Evolutionary conservation across 2,113 vertebrate genomes (phyloP), one percentile per base, ranked within the genome.

Genomic region (Nerophis lumbriciformis): DNA sequence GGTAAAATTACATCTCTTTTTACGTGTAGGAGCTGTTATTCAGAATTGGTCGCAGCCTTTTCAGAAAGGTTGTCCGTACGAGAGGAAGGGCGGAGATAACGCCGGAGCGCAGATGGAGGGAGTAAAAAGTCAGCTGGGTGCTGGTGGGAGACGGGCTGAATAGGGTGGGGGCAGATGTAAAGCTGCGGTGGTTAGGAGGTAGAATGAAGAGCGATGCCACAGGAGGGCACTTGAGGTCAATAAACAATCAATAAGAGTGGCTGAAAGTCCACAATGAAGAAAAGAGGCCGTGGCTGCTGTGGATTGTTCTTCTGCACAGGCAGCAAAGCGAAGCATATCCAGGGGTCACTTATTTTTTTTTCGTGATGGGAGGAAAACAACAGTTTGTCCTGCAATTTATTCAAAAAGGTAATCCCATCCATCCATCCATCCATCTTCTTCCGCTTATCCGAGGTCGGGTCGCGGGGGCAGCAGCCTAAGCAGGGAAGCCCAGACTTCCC

Each of bases 241-340:
- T 95, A 94, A 94, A 89, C 91, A 96, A 97, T 97, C 94, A 87
- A 97, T 95, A 94, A 78, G 83, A 78, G 92, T 92, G 93, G 94
- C 90, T 94, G 93, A 94, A 93, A 93, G 91, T 90, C 91, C 87
- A 93, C 87, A 64, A 61, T 71, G 88, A 92, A 93, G 92, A 93
- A 92, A 90, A 94, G 95, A 93, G 92, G 90, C 90, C 90, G 89
- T 89, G 90, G 87, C 80, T 80, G 71, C 88, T 74, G 85, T 75
- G 76, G 79, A 88, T 90, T 92, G 93, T 92, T 91, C 55, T 61
- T 78, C 66, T 75, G 81, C 66, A 68, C 63, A 16, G 28, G 59
- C 59, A 90, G 78, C 28, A 85, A 83, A 84, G 75, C 73, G 66
- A 85, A 85, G 91, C 89, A 69, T 81, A 81, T 78, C 65, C 76